A percentile compares a stretch with the other conserved stretches of the same genome.
Evolutionary conservation across 2,888 invertebrate species (phyloP).

Genomic region (Pediacus dermestoides): DNA sequence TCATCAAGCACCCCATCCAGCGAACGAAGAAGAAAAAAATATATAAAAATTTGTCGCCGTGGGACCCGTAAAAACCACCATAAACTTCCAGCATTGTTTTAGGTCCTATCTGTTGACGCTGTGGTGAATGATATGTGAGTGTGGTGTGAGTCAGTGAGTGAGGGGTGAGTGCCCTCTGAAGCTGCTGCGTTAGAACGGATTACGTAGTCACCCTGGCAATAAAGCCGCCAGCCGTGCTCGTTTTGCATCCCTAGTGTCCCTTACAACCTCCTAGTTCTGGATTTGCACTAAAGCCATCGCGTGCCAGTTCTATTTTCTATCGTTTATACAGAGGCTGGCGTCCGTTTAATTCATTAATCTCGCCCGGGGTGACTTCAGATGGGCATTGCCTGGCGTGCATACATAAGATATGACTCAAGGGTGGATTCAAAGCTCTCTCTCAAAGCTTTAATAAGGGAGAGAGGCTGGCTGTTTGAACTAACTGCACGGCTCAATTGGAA

Average conservation of each 20-base stretch:
- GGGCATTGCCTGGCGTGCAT: no score
- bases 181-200: slow-evolving; percentile 24
- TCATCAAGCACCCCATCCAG: no score
- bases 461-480: no score
- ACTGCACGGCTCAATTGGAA: no score
- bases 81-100: slow-evolving; percentile 19
- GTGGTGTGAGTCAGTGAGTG: slow-evolving; percentile 24
- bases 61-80: slow-evolving; percentile 15
- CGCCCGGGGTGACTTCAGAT: no score
- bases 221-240: slow-evolving; percentile 24
- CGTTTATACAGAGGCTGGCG: slow-evolving; percentile 17
- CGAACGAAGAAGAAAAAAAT: no score
- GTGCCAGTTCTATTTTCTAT: slow-evolving; percentile 14
- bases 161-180: slow-evolving; percentile 22
- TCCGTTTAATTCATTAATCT: slow-evolving; percentile 20
- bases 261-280: slow-evolving; percentile 22
- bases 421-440: no score
- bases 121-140: slow-evolving; percentile 20
- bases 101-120: slow-evolving; percentile 21
- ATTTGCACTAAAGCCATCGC: slow-evolving; percentile 24
- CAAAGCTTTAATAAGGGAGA: no score
- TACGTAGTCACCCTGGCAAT: slow-evolving; percentile 31
- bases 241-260: slow-evolving; percentile 22
- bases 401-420: no score
- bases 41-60: slow-evolving; percentile 9